Base-by-base conservation (phyloP, 2,797 vertebrate species). In the Anguilla anguilla region DNA sequence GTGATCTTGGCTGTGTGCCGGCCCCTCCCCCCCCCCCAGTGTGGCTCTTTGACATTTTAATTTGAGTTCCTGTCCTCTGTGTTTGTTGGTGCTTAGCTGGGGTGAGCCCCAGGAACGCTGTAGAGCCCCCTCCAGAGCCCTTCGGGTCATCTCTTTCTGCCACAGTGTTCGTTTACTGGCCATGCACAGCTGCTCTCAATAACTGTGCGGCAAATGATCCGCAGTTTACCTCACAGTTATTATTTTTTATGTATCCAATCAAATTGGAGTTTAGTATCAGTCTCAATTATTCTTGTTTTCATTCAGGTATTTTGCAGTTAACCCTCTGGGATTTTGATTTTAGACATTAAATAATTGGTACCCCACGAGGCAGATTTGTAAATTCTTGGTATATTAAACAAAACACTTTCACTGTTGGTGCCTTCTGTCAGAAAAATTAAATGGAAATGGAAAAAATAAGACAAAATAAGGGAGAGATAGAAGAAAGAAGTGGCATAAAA, bases 11-110 rank as follows among this genome's bases (percentile, higher is more conserved):
- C 79, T 25, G 79, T n/a, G 46, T 51, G 79, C 43, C 43, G 5
- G 9, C 19, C 39, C 77, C 77, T 81, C 77, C 46, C 25, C 7
- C 25, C 7, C 43, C 39, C 79, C n/a, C 43, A 10, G 22, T 82
- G 25, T 22, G 51, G 19, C 43, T 51, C 43, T 82, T n/a, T 82
- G 79, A 82, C 79, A 51, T 82, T 82, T 82, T 82, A 82, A 82
- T 82, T 51, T 82, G 51, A 51, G 79, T 82, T 82, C 79, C 46
- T 82, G 79, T 51, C 79, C 46, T 51, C 79, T 82, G 79, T 82
- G 79, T 82, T 82, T 82, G 22, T 82, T 82, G 79, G 46, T 82
- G 79, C 22, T 49, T 49, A 46, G 46, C 46, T n/a, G 19, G 79
- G 51, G 79, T 46, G 13, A 79, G 35, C 25, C 46, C n/a, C 43